Base-by-base conservation (phyloP, 2,888 invertebrate genomes). In the Carabus problematicus region DNA sequence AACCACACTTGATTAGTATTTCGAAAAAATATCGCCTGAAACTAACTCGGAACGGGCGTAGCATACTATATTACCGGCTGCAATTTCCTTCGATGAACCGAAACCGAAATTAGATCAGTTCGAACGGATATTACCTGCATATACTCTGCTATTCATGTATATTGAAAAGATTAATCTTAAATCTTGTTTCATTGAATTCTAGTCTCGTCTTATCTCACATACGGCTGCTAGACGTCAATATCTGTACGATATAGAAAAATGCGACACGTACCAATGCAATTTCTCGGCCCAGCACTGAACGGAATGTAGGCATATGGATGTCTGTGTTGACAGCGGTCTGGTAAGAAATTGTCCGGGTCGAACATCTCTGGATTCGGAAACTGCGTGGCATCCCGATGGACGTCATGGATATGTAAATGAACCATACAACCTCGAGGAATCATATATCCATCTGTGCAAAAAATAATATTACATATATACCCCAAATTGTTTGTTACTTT, bases 371-470 rank as follows among this genome's bases (percentile, higher is more conserved):
- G 78, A 11, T 77, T 72, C 0, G 77, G 77, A 67, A 75, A 78
- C 54, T 76, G 73, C 66, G 72, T 67, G 6, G 76, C 74, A 72
- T 83, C 79, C 18, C 79, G 74, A 72, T 85, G 84, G 12, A 78
- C 72, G 29, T 74, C 72, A 70, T 74, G 77, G 9, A 79, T 75
- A 42, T 75, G 76, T 18, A 79, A 62, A 18, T 73, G 81, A 9
- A 77, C 71, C 9, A 73, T 70, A 40, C 72, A 73, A 9, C 77
- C 78, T 9, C 71, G 74, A 7, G 78, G 78, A 39, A 78, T 71
- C 56, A 72, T 41, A 62, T 77, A 74, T n/a, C 74, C 74, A 18
- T 75, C 78, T 79, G 72, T 39, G 73, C 74, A 14, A 43, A 55
- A 49, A 49, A 9, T 49, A 29, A 55, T 55, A n/a, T n/a, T n/a